A percentile compares a stretch with the other conserved stretches of the same genome.
phyloP scores from a whole-genome alignment of 2,797 vertebrate genomes.

The Epinephelus coioides region DNA sequence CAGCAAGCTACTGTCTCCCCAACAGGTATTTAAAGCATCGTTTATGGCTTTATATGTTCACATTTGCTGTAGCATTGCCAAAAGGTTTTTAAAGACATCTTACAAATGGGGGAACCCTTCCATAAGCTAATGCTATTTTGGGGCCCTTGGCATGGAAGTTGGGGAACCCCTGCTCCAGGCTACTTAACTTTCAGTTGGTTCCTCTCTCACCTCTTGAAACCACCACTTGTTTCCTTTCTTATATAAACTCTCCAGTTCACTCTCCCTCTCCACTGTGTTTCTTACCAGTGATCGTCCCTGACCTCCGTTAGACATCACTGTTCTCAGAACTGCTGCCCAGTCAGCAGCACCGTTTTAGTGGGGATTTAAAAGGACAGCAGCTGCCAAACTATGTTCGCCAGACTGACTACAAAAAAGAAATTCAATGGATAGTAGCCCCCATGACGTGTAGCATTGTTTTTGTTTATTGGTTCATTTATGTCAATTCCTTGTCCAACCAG shows the following conservation, averaged over 20 bases:
- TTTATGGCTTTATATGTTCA: too few relatives aligned
- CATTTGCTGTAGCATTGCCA: too few relatives aligned
- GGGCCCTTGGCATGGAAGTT: too few relatives aligned
- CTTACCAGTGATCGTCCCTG: neutral
- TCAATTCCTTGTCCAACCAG: neutral
- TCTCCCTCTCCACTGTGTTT: neutral
- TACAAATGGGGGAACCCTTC: too few relatives aligned
- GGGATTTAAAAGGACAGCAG: neutral
- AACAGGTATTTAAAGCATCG: too few relatives aligned
- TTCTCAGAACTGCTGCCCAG: neutral
- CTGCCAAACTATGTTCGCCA: neutral
- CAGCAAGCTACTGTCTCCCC: too few relatives aligned
- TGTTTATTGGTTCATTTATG: neutral
- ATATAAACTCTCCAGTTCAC: neutral
- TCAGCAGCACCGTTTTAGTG: slow-evolving; percentile 6
- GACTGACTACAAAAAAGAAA: neutral
- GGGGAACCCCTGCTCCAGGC: too few relatives aligned
- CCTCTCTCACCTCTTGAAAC: neutral
- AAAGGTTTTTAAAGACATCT: too few relatives aligned
- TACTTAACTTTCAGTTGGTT: neutral
- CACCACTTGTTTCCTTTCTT: too few relatives aligned
- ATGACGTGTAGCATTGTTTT: neutral
- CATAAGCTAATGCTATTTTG: too few relatives aligned
- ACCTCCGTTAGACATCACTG: neutral
- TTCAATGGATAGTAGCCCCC: neutral